Conservation (phyloP, 2,113 vertebrate species). For the Oncorhynchus mykiss region DNA sequence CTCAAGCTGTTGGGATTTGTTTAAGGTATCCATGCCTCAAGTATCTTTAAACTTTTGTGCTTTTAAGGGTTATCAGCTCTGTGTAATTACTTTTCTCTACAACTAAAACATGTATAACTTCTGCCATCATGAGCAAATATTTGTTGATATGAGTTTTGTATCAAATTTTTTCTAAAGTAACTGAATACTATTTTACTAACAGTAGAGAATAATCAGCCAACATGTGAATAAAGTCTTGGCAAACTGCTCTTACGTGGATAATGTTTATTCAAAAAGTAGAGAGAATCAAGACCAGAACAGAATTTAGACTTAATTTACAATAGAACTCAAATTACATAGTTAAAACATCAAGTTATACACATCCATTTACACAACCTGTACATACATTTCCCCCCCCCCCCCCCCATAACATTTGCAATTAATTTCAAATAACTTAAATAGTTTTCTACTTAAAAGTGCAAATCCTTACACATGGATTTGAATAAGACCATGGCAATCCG, state of each 20-base stretch:
- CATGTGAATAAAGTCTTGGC: background rate
- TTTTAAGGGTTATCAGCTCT: too few relatives aligned
- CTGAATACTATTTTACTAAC: background rate
- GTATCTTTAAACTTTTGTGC: too few relatives aligned
- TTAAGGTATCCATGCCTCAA: too few relatives aligned
- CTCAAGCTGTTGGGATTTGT: too few relatives aligned
- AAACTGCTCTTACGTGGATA: constrained; percentile 52
- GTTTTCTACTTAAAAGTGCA: constrained; percentile 80
- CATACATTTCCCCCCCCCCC: constrained; percentile 23
- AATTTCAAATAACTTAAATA: constrained; percentile 81
- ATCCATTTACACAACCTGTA: constrained; percentile 79
- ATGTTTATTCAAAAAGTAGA: constrained; percentile 70
- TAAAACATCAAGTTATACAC: constrained; percentile 77
- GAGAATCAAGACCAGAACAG: constrained; percentile 63
- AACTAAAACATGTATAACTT: too few relatives aligned
- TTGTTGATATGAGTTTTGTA: too few relatives aligned
- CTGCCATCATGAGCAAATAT: too few relatives aligned
- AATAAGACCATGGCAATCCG: constrained; percentile 53
- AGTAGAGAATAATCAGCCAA: background rate
- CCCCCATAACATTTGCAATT: constrained; percentile 52
- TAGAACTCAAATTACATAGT: constrained; percentile 62
- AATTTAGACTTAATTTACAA: constrained; percentile 66
- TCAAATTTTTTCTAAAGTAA: too few relatives aligned
- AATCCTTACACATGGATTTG: constrained; percentile 67
- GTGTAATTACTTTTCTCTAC: too few relatives aligned